These are phyloP conservation scores for Osmoderma eremita DNA, from an alignment of 2,888 invertebrate species.

Conservation along the genomic window DNA sequence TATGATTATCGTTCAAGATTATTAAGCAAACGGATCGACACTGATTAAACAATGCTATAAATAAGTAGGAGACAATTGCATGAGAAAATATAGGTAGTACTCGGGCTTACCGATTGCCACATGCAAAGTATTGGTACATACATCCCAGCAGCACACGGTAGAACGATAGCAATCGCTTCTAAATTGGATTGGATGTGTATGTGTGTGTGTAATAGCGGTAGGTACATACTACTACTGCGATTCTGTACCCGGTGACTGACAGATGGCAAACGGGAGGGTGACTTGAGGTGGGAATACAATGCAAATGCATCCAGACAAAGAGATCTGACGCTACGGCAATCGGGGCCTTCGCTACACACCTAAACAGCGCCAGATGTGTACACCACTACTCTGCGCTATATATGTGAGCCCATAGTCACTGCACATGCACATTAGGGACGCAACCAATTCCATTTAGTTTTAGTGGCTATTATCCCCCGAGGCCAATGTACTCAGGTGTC, in stretches of 20 bases:
- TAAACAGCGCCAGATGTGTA: conserved; percentile 62
- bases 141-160: conserved; percentile 45
- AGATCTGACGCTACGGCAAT: conserved; percentile 55
- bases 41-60: conserved; percentile 36
- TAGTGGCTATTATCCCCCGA: conserved; percentile 62
- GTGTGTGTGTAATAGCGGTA: conserved; percentile 7
- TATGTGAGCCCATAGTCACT: conserved; percentile 3
- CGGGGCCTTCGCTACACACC: conserved; percentile 47
- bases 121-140: conserved; percentile 15
- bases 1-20: no score
- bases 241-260: conserved; percentile 60
- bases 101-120: conserved; percentile 57
- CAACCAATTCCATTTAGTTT: conserved; percentile 62
- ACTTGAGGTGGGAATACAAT: conserved; percentile 64
- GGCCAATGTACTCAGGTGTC: conserved; percentile 65
- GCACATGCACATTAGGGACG: conserved; percentile 51
- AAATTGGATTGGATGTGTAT: conserved; percentile 61
- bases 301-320: conserved; percentile 64
- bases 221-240: conserved; percentile 14
- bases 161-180: conserved; percentile 63
- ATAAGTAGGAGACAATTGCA: conserved; percentile 23
- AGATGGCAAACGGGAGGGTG: conserved; percentile 63
- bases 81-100: conserved; percentile 23
- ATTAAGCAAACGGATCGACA: no score
- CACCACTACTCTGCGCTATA: conserved; percentile 50